Percentiles rank a stretch among this genome's conserved stretches.
Conservation (phyloP, 2,113 vertebrate species). For the Bubo bubo region DNA sequence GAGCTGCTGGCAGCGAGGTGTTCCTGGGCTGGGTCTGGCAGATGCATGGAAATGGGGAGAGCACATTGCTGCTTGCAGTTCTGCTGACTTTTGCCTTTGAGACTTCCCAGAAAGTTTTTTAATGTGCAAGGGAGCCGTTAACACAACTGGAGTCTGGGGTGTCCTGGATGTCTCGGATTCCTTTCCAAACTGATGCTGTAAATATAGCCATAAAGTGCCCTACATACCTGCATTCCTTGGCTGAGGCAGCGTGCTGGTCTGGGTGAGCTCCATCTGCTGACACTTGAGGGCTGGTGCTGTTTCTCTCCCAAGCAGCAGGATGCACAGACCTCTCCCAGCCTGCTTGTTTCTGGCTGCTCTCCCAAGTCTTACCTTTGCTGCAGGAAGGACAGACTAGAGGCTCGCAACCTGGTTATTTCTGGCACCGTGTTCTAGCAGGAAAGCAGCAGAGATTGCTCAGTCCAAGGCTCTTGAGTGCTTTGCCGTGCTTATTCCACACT, state of each 20-base stretch:
- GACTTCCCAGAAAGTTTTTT: not conserved
- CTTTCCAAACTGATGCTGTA: not conserved
- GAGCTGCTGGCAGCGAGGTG: not conserved
- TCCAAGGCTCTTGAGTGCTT: not conserved
- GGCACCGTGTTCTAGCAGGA: not conserved
- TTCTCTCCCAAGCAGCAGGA: not conserved
- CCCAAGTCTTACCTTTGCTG: not conserved
- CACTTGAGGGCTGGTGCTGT: not conserved
- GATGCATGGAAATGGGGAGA: not conserved
- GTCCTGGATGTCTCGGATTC: not conserved
- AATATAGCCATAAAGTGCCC: not conserved
- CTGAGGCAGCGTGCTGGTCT: not conserved
- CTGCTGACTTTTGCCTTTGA: not conserved
- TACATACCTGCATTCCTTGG: not conserved
- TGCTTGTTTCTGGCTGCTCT: not conserved
- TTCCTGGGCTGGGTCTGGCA: not conserved
- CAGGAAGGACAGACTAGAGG: not conserved
- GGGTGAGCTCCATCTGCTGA: conserved; percentile 7
- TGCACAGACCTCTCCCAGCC: not conserved
- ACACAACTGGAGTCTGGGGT: not conserved
- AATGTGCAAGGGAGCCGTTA: not conserved
- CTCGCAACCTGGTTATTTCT: not conserved
- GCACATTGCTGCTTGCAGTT: not conserved
- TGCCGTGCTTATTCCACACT: rapidly evolving
- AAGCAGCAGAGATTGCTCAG: not conserved